Conservation (phyloP, 2,888 invertebrate genomes). For the Leucozona laternaria region DNA sequence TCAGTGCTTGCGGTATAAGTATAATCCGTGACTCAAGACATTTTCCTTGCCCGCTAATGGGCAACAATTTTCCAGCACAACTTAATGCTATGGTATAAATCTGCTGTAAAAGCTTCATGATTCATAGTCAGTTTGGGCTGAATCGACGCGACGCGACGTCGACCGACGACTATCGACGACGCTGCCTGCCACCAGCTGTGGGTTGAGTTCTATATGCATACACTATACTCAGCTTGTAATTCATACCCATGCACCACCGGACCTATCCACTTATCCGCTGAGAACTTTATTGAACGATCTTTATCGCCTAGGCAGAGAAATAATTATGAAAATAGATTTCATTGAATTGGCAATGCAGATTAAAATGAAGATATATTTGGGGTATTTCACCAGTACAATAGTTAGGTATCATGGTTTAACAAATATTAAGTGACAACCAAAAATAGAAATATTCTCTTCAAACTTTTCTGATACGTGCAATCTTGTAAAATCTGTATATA, state of each 20-base stretch:
- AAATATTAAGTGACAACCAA: no score
- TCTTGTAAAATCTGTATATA: no score
- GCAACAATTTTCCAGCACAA: slow-evolving; percentile 45
- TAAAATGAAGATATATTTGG: background rate
- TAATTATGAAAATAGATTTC: slow-evolving; percentile 71
- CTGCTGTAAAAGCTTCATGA: slow-evolving; percentile 39
- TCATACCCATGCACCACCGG: slow-evolving; percentile 19
- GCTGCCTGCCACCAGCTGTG: slow-evolving; percentile 42
- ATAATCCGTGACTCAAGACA: slow-evolving; percentile 62
- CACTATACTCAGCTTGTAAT: slow-evolving; percentile 12
- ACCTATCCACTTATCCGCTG: slow-evolving; percentile 65
- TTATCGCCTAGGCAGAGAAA: slow-evolving; percentile 53
- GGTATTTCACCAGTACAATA: slow-evolving; percentile 8
- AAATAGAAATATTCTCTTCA: no score
- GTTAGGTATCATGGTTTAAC: no score
- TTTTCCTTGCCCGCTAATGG: slow-evolving; percentile 56
- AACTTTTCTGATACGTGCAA: no score
- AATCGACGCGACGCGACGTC: background rate
- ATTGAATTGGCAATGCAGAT: slow-evolving; percentile 44
- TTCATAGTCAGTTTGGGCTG: slow-evolving; percentile 41
- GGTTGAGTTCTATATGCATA: slow-evolving; percentile 27
- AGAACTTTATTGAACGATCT: slow-evolving; percentile 73
- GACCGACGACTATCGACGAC: background rate
- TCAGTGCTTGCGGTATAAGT: slow-evolving; percentile 32
- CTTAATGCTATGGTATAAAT: slow-evolving; percentile 49